Evolutionary conservation across 2,113 vertebrate genomes (phyloP).

Genomic region (Apaloderma vittatum): DNA sequence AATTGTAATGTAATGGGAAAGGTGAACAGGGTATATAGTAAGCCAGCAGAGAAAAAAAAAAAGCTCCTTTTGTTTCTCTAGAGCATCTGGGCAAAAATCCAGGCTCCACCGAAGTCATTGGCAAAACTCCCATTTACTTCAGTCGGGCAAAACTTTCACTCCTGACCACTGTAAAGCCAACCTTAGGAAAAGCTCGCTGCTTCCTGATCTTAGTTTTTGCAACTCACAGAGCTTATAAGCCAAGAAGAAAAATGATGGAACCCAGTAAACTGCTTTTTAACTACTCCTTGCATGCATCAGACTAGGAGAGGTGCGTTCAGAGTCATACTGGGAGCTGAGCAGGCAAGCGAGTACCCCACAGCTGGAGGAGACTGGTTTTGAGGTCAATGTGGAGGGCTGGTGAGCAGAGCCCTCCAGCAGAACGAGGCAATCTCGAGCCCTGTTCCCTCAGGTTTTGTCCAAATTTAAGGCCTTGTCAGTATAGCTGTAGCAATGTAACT

Average conservation of each 20-base stretch:
- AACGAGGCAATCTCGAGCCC: neutral
- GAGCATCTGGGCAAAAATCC: neutral
- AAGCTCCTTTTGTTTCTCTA: neutral
- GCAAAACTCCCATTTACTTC: neutral
- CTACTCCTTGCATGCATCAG: neutral
- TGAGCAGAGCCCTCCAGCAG: neutral
- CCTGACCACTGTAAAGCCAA: neutral
- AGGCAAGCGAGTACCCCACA: fast-evolving
- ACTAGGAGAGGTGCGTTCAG: neutral
- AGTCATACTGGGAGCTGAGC: neutral
- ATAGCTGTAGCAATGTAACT: fast-evolving
- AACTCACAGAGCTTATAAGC: neutral
- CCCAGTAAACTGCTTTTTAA: neutral
- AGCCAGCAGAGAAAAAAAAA: neutral
- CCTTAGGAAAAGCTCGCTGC: neutral
- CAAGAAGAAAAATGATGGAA: neutral
- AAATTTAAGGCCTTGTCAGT: neutral
- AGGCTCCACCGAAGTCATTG: neutral
- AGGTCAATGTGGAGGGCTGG: neutral
- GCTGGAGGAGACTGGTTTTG: neutral
- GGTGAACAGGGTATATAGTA: neutral
- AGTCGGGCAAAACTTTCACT: neutral
- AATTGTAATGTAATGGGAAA: neutral
- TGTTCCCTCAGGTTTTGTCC: neutral
- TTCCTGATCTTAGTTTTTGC: neutral